phyloP scores from a whole-genome alignment of 2,888 invertebrate genomes.

The Homarus gammarus region DNA sequence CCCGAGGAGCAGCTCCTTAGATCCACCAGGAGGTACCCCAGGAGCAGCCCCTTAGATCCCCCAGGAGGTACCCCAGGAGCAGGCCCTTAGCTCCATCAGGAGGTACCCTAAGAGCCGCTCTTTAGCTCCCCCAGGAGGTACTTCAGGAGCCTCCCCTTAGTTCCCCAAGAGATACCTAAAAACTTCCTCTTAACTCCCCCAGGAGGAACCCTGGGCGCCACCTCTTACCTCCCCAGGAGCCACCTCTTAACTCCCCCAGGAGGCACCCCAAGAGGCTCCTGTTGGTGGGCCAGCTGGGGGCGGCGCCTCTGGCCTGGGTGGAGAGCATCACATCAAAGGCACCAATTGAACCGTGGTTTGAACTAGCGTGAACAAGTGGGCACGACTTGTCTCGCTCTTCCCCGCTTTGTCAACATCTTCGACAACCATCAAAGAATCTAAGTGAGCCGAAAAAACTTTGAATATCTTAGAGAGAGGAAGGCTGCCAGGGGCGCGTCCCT shows the following conservation, averaged over 20 bases:
- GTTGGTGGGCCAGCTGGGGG: not conserved
- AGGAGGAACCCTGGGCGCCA: not conserved
- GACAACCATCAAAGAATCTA: slow-evolving; percentile 61
- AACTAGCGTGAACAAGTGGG: slow-evolving; percentile 54
- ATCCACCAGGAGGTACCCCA: not conserved
- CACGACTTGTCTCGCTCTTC: slow-evolving; percentile 51
- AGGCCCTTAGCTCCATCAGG: not conserved
- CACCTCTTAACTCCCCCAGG: not conserved
- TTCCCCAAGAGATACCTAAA: not conserved
- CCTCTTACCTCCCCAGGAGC: not conserved
- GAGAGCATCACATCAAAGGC: slow-evolving; percentile 51
- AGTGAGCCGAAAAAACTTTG: slow-evolving; percentile 39
- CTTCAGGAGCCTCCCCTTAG: not conserved
- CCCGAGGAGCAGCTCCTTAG: not conserved
- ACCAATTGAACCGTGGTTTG: slow-evolving; percentile 23
- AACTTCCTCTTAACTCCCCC: not conserved
- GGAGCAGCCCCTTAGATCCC: not conserved
- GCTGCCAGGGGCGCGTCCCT: not conserved
- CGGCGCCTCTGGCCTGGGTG: not conserved
- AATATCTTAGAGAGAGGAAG: slow-evolving; percentile 32
- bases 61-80: too few species aligned
- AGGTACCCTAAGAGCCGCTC: not conserved
- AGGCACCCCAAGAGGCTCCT: not conserved
- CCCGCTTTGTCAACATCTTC: slow-evolving; percentile 63
- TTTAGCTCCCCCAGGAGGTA: not conserved